A percentile compares a stretch with the other conserved stretches of the same genome.
These are phyloP conservation scores for Sthenelais limicola DNA, from an alignment of 2,888 invertebrate species.

Conservation along the genomic window DNA sequence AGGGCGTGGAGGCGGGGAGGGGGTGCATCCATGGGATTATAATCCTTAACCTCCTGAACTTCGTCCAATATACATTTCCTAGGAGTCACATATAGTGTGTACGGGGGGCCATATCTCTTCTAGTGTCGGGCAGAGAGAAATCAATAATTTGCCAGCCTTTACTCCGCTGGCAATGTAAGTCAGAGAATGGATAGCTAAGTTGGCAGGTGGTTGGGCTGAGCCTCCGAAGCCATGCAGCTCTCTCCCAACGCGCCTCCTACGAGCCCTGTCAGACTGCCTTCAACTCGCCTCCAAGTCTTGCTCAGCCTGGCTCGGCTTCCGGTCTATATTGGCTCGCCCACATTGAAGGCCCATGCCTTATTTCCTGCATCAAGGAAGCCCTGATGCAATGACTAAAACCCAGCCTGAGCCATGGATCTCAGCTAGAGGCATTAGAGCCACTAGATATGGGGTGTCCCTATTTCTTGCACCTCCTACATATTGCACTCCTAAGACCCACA, in stretches of 20 bases:
- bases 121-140: slow-evolving; percentile 9
- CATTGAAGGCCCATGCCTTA: slow-evolving; percentile 17
- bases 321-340: slow-evolving; percentile 33
- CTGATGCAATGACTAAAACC: slow-evolving; percentile 24
- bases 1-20: too few relatives aligned
- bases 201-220: slow-evolving; percentile 13
- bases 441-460: too few relatives aligned
- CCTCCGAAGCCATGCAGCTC: neutral
- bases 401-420: too few relatives aligned
- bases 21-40: too few relatives aligned
- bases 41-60: too few relatives aligned
- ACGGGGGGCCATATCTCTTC: too few relatives aligned
- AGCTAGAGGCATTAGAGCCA: too few relatives aligned
- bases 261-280: neutral
- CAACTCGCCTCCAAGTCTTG: slow-evolving; percentile 14
- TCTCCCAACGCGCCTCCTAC: neutral
- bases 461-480: too few relatives aligned
- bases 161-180: neutral
- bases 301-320: slow-evolving; percentile 24
- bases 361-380: slow-evolving; percentile 27
- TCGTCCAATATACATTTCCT: too few relatives aligned
- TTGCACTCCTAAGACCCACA: too few relatives aligned
- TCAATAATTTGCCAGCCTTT: slow-evolving; percentile 29
- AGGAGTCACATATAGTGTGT: too few relatives aligned
- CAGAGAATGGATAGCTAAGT: slow-evolving; percentile 5